phyloP scores from a whole-genome alignment of 2,888 invertebrate species.

The Prionchulus punctatus region DNA sequence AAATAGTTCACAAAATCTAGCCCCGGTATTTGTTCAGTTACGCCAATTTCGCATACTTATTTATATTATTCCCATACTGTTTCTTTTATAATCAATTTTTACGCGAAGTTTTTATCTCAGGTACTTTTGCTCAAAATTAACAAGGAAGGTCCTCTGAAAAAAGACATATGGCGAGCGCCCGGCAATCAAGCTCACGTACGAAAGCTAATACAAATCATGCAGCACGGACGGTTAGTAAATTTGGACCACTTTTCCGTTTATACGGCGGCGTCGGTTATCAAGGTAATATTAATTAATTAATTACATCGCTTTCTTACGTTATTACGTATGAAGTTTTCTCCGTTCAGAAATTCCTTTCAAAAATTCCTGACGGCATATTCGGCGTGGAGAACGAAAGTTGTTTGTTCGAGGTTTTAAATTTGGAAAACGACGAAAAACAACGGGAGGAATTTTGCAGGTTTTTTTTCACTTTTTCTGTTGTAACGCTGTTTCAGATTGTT shows the following conservation, averaged over 20 bases:
- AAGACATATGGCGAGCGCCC: slow-evolving; percentile 84
- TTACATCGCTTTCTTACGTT: background rate
- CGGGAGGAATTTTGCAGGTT: slow-evolving; percentile 79
- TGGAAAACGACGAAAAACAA: slow-evolving; percentile 63
- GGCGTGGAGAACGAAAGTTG: slow-evolving; percentile 75
- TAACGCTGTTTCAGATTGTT: background rate
- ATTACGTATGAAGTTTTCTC: background rate
- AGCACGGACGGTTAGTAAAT: slow-evolving; percentile 31
- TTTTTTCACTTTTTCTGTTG: background rate
- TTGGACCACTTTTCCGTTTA: slow-evolving; percentile 72
- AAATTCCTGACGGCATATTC: slow-evolving; percentile 90
- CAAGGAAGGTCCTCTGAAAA: slow-evolving; percentile 78
- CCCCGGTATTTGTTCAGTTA: background rate
- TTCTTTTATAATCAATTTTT: background rate
- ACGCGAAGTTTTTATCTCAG: slow-evolving; percentile 35
- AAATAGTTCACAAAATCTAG: no score
- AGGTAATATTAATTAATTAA: slow-evolving; percentile 37
- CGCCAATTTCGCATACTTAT: background rate
- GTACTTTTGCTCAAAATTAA: slow-evolving; percentile 78
- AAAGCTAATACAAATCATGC: slow-evolving; percentile 30
- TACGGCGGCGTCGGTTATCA: slow-evolving; percentile 91
- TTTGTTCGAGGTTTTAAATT: slow-evolving; percentile 68
- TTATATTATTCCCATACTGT: background rate
- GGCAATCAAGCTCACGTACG: slow-evolving; percentile 57
- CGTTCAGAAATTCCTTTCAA: slow-evolving; percentile 66